phyloP scores from a whole-genome alignment of 2,113 vertebrate genomes.

The Chloropsis hardwickii region DNA sequence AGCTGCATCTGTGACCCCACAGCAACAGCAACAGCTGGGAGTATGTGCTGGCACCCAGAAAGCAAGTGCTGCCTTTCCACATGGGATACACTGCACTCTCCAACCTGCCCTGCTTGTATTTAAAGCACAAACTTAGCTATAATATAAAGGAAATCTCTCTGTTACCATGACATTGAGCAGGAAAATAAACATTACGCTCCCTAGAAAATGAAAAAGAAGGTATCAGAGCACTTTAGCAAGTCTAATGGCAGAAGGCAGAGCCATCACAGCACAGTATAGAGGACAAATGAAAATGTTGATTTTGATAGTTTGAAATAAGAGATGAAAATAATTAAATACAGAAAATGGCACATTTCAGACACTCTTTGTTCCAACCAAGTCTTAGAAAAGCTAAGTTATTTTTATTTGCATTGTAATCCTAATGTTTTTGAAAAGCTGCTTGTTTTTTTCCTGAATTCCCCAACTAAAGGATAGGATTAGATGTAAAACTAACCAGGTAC shows the following conservation, averaged over 20 bases:
- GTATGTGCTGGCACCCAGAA: constrained; percentile 55
- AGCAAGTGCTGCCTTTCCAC: constrained; percentile 40
- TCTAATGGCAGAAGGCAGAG: not conserved
- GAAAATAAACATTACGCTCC: constrained; percentile 41
- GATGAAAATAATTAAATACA: not conserved
- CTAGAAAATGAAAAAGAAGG: constrained; percentile 34
- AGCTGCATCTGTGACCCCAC: constrained; percentile 54
- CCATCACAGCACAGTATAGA: not conserved
- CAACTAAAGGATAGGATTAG: not conserved
- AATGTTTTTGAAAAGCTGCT: not conserved
- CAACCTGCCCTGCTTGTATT: constrained; percentile 43
- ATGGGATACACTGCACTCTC: constrained; percentile 26
- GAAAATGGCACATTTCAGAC: not conserved
- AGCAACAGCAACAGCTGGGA: constrained; percentile 54
- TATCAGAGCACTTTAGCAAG: constrained; percentile 52
- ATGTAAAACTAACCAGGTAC: not conserved
- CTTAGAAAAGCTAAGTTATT: not conserved
- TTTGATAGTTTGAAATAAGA: not conserved
- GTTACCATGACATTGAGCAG: constrained; percentile 62
- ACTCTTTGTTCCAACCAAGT: not conserved
- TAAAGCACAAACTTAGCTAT: constrained; percentile 21
- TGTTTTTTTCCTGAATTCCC: not conserved
- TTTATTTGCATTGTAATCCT: not conserved
- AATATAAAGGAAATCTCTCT: constrained; percentile 41
- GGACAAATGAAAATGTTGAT: not conserved